Evolutionary conservation across 2,797 vertebrate species (phyloP).

Genomic region (Pantherophis alleghaniensis): DNA sequence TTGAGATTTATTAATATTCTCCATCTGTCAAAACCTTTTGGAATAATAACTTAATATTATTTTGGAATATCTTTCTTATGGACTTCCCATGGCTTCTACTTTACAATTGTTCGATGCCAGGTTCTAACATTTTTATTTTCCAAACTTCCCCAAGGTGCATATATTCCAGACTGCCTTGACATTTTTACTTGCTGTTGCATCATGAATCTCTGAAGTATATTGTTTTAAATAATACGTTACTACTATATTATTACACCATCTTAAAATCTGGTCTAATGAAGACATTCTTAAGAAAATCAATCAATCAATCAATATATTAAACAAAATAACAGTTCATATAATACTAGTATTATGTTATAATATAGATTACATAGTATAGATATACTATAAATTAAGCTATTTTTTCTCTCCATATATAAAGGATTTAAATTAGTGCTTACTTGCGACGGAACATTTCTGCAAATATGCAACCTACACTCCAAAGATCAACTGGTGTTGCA

Average conservation of each 20-base stretch:
- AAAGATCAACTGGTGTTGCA: conserved; percentile 90
- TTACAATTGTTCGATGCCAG: not conserved
- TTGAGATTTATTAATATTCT: not conserved
- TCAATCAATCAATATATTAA: not conserved
- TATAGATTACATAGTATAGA: not conserved
- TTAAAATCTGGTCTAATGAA: conserved; percentile 9
- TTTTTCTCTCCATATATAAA: conserved; percentile 2
- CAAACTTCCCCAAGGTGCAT: not conserved
- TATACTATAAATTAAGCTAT: not conserved
- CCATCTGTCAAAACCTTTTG: not conserved
- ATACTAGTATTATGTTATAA: not conserved
- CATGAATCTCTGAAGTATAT: not conserved
- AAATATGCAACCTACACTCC: conserved; percentile 92
- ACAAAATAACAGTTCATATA: not conserved
- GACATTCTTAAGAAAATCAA: not conserved
- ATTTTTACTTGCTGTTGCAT: not conserved
- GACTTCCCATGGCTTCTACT: not conserved
- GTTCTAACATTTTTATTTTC: not conserved
- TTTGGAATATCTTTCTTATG: not conserved
- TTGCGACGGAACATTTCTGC: conserved; percentile 91
- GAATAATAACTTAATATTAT: not conserved
- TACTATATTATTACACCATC: not conserved
- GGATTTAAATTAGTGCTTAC: conserved; percentile 70
- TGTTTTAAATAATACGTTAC: not conserved
- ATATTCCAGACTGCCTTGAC: not conserved